Conservation (phyloP, 2,113 vertebrate species). For the Cynopterus brachyotis region DNA sequence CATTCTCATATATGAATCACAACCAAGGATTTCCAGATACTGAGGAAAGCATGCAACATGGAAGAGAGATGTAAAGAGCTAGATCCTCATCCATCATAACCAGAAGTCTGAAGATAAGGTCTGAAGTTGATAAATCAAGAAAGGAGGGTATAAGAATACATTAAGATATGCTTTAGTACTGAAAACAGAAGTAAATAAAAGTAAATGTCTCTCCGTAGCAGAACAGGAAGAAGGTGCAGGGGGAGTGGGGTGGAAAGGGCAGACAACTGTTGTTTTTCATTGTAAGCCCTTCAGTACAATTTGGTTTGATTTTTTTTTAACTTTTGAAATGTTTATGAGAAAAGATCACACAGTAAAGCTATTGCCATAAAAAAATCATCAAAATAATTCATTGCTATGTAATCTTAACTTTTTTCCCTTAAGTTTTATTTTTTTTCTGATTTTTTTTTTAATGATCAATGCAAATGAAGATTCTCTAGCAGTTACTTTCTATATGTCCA, state of each 20-base stretch:
- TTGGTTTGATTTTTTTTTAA: slow-evolving; percentile 22
- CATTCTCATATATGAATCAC: not conserved
- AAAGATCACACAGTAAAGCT: slow-evolving; percentile 51
- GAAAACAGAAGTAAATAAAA: slow-evolving; percentile 64
- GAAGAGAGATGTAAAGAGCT: not conserved
- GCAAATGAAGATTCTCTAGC: slow-evolving; percentile 19
- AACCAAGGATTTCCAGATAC: not conserved
- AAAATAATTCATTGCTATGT: slow-evolving; percentile 17
- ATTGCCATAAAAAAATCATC: slow-evolving; percentile 46
- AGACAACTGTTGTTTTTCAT: slow-evolving; percentile 35
- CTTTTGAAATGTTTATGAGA: slow-evolving; percentile 49
- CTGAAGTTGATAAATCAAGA: slow-evolving; percentile 59
- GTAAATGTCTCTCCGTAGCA: slow-evolving; percentile 36
- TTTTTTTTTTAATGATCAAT: slow-evolving; percentile 10
- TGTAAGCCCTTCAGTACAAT: not conserved
- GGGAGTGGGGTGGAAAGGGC: not conserved
- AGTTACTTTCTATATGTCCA: not conserved
- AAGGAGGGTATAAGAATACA: not conserved
- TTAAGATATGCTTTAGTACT: slow-evolving; percentile 55
- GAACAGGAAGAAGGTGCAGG: not conserved
- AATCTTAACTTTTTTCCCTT: slow-evolving; percentile 37
- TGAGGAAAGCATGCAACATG: not conserved
- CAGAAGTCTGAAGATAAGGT: slow-evolving; percentile 49
- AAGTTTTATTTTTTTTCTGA: not conserved
- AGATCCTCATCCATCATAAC: slow-evolving; percentile 9